A percentile compares a stretch with the other conserved stretches of the same genome.
Conservation (phyloP, 1,140 invertebrate genomes). For the Pentalonia nigronervosa region DNA sequence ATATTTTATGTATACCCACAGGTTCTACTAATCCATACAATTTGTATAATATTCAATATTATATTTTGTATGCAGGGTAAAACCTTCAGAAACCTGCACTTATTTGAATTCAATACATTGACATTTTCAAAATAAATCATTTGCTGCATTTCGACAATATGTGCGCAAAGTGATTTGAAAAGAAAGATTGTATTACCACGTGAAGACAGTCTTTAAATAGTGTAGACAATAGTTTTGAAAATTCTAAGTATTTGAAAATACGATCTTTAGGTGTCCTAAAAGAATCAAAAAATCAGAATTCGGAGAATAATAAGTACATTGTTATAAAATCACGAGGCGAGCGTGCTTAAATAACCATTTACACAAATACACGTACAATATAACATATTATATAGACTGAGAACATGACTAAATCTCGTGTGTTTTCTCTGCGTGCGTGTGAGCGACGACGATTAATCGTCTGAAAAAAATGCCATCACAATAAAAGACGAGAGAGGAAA, state of each 20-base stretch:
- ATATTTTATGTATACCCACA: background rate
- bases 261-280: background rate
- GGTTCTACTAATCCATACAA: background rate
- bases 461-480: background rate
- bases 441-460: slow-evolving; percentile 18
- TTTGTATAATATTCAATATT: background rate
- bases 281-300: background rate
- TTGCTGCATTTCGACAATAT: background rate
- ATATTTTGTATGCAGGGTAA: background rate
- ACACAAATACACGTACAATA: background rate
- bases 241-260: background rate
- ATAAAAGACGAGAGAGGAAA: background rate
- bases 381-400: background rate
- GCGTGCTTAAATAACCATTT: background rate
- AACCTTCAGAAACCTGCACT: background rate
- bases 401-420: background rate
- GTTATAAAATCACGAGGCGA: background rate
- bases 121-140: background rate
- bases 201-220: background rate
- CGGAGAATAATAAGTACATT: background rate
- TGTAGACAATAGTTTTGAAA: background rate
- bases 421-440: background rate
- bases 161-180: too few species aligned
- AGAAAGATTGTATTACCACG: too few species aligned
- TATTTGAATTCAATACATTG: background rate